These are phyloP conservation scores for Limnothrissa miodon DNA, from an alignment of 2,113 vertebrate genomes.

Conservation along the genomic window DNA sequence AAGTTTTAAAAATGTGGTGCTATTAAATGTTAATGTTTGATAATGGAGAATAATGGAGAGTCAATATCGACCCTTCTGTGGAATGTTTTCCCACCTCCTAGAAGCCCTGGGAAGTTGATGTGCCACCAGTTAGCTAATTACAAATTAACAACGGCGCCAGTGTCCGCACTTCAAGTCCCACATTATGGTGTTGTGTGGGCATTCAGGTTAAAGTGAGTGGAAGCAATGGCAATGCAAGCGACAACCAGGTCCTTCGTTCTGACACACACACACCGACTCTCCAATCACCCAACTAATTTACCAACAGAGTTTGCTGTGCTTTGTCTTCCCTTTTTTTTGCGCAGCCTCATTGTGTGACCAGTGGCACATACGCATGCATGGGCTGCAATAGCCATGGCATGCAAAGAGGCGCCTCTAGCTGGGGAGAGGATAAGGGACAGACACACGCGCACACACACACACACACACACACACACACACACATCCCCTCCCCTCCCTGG, in stretches of 20 bases:
- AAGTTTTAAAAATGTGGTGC: too few species aligned
- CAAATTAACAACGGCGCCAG: constrained; percentile 29
- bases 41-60: too few species aligned
- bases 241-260: background rate
- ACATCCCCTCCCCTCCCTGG: background rate
- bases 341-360: constrained; percentile 44
- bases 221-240: constrained; percentile 37
- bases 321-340: constrained; percentile 24
- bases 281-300: background rate
- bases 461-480: background rate
- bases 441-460: background rate
- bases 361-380: constrained; percentile 32
- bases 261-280: background rate
- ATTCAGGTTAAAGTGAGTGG: constrained; percentile 45
- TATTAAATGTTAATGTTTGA: too few species aligned
- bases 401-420: constrained; percentile 45
- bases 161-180: constrained; percentile 29
- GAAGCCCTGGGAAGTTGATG: background rate
- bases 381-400: constrained; percentile 22
- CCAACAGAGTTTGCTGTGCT: background rate
- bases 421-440: constrained; percentile 15
- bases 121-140: constrained; percentile 37
- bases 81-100: background rate
- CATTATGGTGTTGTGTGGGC: background rate
- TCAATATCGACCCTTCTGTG: background rate